These are phyloP conservation scores for Monomorium pharaonis DNA, from an alignment of 1,140 invertebrate species.

Conservation along the genomic window DNA sequence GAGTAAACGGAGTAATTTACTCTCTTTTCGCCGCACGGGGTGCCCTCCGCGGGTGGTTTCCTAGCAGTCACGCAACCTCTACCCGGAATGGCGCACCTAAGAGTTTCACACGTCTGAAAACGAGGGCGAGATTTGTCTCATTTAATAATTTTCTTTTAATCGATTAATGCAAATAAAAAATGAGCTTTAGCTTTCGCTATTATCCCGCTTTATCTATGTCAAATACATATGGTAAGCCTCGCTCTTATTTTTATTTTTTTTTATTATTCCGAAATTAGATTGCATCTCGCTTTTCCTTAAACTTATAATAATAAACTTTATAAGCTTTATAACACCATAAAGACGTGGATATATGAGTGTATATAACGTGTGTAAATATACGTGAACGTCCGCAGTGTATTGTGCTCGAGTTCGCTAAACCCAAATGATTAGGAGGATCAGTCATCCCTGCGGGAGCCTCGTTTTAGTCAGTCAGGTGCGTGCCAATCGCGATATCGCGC, in stretches of 20 bases:
- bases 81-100: conserved; percentile 86
- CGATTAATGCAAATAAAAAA: background rate
- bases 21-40: conserved; percentile 85
- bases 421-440: background rate
- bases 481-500: conserved; percentile 59
- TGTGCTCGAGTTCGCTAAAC: background rate
- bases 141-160: background rate
- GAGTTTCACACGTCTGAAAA: conserved; percentile 81
- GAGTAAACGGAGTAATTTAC: conserved; percentile 69
- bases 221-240: background rate
- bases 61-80: conserved; percentile 82
- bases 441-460: background rate
- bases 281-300: background rate
- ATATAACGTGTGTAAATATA: background rate
- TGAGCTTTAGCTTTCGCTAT: background rate
- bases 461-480: conserved; percentile 40
- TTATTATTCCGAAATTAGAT: conserved; percentile 4
- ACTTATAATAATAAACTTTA: too few relatives aligned
- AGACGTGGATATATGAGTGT: background rate
- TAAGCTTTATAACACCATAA: background rate
- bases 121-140: conserved; percentile 26
- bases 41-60: conserved; percentile 87
- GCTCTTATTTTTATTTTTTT: background rate
- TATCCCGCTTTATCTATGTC: background rate
- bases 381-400: background rate